A percentile compares a stretch with the other conserved stretches of the same genome.
Conservation (phyloP, 1,140 invertebrate species). For the Heliconius nattereri region DNA sequence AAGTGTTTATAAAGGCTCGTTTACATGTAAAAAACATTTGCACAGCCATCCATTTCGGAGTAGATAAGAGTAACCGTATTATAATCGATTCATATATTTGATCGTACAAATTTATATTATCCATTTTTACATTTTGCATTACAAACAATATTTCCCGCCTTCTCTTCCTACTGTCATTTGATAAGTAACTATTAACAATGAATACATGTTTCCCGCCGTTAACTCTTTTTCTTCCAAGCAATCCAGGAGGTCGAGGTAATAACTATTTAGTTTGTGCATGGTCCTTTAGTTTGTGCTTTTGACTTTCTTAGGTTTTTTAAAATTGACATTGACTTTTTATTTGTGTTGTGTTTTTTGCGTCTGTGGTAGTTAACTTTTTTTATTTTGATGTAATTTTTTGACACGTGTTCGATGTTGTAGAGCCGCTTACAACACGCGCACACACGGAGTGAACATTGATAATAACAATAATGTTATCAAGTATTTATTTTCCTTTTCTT, state of each 20-base stretch:
- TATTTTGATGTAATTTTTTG: neutral
- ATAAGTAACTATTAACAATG: neutral
- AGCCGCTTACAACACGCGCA: neutral
- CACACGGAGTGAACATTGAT: neutral
- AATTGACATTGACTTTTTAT: neutral
- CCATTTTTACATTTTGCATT: neutral
- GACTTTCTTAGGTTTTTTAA: neutral
- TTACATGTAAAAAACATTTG: neutral
- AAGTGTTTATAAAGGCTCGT: neutral
- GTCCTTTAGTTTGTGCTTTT: slow-evolving; percentile 19
- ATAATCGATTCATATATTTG: neutral
- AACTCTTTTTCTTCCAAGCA: slow-evolving; percentile 23
- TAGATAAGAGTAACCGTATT: neutral
- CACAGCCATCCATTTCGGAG: neutral
- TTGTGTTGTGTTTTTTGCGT: neutral
- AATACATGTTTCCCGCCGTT: neutral
- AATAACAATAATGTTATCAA: neutral
- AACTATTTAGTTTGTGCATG: slow-evolving; percentile 25
- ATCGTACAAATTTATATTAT: slow-evolving; percentile 7
- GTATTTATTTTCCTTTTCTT: neutral
- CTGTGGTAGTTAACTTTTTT: neutral
- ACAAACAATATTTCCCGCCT: neutral
- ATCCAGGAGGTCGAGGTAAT: slow-evolving; percentile 27
- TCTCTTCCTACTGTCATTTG: neutral
- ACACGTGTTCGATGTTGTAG: neutral